Evolutionary conservation across 1,140 invertebrate genomes (phyloP).

Genomic region (Philopotamus ludificatus): DNA sequence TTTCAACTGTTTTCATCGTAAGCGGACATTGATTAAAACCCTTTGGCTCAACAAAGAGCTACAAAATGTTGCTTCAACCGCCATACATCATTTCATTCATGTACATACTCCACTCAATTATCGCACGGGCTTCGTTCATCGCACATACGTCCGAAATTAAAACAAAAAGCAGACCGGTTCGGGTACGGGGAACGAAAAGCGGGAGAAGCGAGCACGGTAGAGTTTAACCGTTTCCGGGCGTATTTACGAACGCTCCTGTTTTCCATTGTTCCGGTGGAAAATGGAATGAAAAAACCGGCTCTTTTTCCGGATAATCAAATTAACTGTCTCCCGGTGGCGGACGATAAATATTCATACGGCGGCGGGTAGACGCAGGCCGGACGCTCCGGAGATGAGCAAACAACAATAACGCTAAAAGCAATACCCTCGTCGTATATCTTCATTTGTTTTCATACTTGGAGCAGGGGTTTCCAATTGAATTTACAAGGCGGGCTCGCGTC

Average conservation of each 20-base stretch:
- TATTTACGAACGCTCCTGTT: neutral
- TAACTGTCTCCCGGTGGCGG: slow-evolving; percentile 25
- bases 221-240: neutral
- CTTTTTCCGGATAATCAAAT: slow-evolving; percentile 18
- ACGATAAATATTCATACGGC: slow-evolving; percentile 25
- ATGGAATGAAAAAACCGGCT: neutral
- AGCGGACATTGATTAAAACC: too few relatives aligned
- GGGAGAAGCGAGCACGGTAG: neutral
- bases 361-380: neutral
- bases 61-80: too few relatives aligned
- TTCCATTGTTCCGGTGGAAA: slow-evolving; percentile 5
- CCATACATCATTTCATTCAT: too few relatives aligned
- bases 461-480: neutral
- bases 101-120: too few relatives aligned
- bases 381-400: slow-evolving; percentile 8
- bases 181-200: neutral
- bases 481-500: neutral
- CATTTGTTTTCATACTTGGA: slow-evolving; percentile 22
- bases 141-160: too few relatives aligned
- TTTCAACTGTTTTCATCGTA: too few relatives aligned
- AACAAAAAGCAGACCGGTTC: neutral
- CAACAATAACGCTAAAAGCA: slow-evolving; percentile 27
- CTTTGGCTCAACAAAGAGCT: too few relatives aligned
- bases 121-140: too few relatives aligned
- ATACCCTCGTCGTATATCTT: slow-evolving; percentile 19